These are phyloP conservation scores for Halcyon malimbica DNA, from an alignment of 2,113 vertebrate species.

Conservation along the genomic window DNA sequence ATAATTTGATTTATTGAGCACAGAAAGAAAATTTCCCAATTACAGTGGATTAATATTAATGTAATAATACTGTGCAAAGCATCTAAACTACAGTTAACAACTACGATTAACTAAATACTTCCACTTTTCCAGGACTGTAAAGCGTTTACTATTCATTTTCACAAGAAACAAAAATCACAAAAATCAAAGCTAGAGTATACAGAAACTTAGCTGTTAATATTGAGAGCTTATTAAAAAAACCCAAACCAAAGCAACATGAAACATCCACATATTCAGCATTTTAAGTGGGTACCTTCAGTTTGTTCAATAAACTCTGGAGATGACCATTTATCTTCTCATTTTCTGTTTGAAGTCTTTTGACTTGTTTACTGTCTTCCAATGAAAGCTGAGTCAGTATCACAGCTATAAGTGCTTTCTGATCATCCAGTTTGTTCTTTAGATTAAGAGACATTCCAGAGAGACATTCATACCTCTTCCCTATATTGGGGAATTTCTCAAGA, in stretches of 20 bases:
- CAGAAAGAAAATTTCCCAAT: neutral
- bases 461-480: constrained; percentile 50
- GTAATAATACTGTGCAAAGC: neutral
- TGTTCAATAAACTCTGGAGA: constrained; percentile 70
- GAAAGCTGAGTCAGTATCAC: constrained; percentile 46
- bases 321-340: constrained; percentile 55
- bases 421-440: constrained; percentile 55
- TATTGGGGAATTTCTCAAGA: constrained; percentile 62
- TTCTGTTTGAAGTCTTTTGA: constrained; percentile 61
- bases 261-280: neutral
- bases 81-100: neutral
- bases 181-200: neutral
- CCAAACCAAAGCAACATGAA: neutral
- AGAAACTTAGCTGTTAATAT: neutral
- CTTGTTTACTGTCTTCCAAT: constrained; percentile 7
- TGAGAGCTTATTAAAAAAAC: neutral
- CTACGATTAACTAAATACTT: neutral
- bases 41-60: neutral
- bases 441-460: constrained; percentile 56
- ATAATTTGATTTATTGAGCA: neutral
- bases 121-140: neutral
- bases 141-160: neutral
- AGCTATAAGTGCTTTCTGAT: constrained; percentile 53
- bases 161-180: neutral
- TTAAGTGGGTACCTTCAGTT: constrained; percentile 71